Conservation (phyloP, 2,888 invertebrate species). For the Tipula unca region DNA sequence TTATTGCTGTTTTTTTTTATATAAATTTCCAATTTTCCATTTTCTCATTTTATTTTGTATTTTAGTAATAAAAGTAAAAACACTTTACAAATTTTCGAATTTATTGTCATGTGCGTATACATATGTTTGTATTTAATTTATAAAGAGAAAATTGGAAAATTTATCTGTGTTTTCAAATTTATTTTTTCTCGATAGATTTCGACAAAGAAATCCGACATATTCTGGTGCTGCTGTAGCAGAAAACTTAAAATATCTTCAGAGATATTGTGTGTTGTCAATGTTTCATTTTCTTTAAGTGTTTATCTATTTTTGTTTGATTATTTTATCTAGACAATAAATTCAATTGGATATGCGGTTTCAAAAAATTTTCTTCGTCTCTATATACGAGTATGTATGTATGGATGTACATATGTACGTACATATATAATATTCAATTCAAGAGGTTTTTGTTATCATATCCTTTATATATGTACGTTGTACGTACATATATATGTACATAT, state of each 20-base stretch:
- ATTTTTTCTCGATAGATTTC: not conserved
- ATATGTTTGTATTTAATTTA: not conserved
- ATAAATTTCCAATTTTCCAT: not conserved
- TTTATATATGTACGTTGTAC: not conserved
- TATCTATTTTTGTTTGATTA: conserved; percentile 3
- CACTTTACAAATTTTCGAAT: not conserved
- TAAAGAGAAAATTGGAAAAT: not conserved
- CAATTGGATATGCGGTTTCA: not conserved
- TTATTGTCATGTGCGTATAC: not conserved
- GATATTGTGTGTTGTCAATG: not conserved
- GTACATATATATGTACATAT: not conserved
- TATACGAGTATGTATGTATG: not conserved
- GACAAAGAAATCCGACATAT: not conserved
- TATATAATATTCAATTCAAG: not conserved
- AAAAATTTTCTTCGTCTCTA: not conserved
- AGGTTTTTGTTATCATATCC: not conserved
- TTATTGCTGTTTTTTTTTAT: not conserved
- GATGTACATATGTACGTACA: not conserved
- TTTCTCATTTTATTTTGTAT: not conserved
- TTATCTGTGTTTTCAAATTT: not conserved
- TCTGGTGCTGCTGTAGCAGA: not conserved
- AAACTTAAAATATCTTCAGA: not conserved
- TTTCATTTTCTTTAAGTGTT: not conserved
- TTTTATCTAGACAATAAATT: not conserved
- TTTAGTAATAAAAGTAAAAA: not conserved